These are phyloP conservation scores for Pterobdella sp. DNA, from an alignment of 2,888 invertebrate species.

Conservation along the genomic window DNA sequence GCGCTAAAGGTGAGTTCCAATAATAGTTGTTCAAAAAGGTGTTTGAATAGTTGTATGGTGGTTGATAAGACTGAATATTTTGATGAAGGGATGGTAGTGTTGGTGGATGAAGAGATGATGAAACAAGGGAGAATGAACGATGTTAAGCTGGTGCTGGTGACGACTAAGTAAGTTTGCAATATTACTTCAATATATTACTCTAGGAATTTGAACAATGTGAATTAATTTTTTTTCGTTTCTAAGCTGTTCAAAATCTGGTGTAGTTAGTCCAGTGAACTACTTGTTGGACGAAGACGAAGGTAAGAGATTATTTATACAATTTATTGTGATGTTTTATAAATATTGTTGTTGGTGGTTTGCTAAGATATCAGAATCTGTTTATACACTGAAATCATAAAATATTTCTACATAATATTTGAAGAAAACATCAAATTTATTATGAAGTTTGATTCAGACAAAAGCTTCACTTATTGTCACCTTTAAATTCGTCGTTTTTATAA, in stretches of 20 bases:
- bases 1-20: not conserved
- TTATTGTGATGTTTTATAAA: too few species aligned
- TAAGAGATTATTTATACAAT: too few species aligned
- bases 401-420: too few species aligned
- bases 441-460: too few species aligned
- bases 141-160: slow-evolving; percentile 18
- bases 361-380: too few species aligned
- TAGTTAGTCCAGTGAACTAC: slow-evolving; percentile 47
- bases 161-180: not conserved
- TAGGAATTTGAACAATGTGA: too few species aligned
- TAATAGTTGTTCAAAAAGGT: slow-evolving; percentile 2
- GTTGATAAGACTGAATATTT: not conserved
- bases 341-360: too few species aligned
- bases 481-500: too few species aligned
- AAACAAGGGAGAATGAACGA: slow-evolving; percentile 8
- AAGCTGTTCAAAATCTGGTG: slow-evolving; percentile 47
- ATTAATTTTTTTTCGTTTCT: slow-evolving; percentile 32
- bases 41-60: not conserved
- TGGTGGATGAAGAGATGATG: not conserved
- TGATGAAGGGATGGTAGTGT: slow-evolving; percentile 1
- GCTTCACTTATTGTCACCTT: too few species aligned
- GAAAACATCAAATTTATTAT: too few species aligned
- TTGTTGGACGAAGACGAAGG: slow-evolving; percentile 50
- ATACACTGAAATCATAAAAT: too few species aligned
- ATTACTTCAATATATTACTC: too few species aligned